These are phyloP conservation scores for Anthoscopus minutus DNA, from an alignment of 2,113 vertebrate genomes.

Conservation along the genomic window DNA sequence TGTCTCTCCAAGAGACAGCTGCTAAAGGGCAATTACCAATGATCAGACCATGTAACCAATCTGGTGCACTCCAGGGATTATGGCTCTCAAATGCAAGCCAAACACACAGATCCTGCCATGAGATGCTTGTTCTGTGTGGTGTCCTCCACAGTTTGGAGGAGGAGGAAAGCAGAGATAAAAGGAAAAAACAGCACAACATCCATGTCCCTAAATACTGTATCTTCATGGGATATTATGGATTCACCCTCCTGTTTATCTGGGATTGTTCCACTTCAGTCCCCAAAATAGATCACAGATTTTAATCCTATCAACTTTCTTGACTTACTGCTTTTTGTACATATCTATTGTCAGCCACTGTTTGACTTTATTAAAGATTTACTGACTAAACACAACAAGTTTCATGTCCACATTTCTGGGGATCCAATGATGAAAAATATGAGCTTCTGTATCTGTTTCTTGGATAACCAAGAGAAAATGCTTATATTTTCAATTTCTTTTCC, in stretches of 20 bases:
- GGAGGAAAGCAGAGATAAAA: background rate
- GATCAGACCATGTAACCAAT: background rate
- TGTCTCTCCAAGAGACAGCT: background rate
- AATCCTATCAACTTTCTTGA: background rate
- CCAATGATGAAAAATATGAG: background rate
- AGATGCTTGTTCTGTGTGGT: background rate
- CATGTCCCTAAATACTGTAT: background rate
- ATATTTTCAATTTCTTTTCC: background rate
- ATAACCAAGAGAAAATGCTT: background rate
- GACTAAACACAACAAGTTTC: background rate
- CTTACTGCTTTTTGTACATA: background rate
- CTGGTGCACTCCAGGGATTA: background rate
- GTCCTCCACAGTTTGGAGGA: background rate
- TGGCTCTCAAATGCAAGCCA: background rate
- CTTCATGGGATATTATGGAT: background rate
- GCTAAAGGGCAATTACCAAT: background rate
- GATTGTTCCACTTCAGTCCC: background rate
- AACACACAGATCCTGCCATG: background rate
- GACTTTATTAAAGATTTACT: background rate
- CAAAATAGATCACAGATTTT: background rate
- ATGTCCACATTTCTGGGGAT: background rate
- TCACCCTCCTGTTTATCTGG: background rate
- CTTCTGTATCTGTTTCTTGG: background rate
- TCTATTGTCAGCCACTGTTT: background rate
- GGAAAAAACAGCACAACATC: background rate